Evolutionary conservation across 2,888 invertebrate genomes (phyloP), one percentile per base, ranked within the genome.

Genomic region (Synergus laeviventris): DNA sequence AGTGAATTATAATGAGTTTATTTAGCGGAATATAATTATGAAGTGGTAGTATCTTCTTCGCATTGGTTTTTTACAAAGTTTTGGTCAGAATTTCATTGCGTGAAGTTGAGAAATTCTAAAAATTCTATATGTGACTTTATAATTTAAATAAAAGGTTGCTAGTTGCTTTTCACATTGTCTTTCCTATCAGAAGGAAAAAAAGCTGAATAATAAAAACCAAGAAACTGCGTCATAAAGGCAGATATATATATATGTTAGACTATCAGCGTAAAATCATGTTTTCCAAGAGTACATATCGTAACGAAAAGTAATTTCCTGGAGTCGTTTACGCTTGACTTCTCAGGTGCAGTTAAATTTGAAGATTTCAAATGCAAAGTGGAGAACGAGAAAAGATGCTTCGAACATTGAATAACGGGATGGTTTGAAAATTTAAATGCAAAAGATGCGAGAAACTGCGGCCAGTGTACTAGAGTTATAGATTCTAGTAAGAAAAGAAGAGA

Each of bases 271-370:
- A 36, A 70, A 54, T 70, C 49, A 31, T 49, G n/a, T 70, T 70
- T 49, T 70, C 70, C 31, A 49, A 1, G 49, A 66, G 36, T 49
- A n/a, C n/a, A n/a, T n/a, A 54, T 45, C 24, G 49, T 36, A 16
- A 36, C n/a, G 49, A 70, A 70, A 49, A 70, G 70, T 70, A 70
- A 70, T 70, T 70, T 70, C 70, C 49, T 31, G 70, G 36, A 70
- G 12, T 36, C 38, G 38, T 38, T 62, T 36, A 61, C 38, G 9
- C 62, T 62, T 31, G 49, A 49, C 36, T 7, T 45, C 31, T 45
- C 11, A 54, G 36, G n/a, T 31, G 70, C 18, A 70, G 49, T 70
- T 31, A 70, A 49, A 70, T 36, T 70, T 49, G 70, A 70, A 70
- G 70, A 70, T 49, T 70, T 49, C 31, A 70, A 70, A 49, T 70